Evolutionary conservation across 2,888 invertebrate species (phyloP), one percentile per base, ranked within the genome.

Genomic region (Sphecodes monilicornis): DNA sequence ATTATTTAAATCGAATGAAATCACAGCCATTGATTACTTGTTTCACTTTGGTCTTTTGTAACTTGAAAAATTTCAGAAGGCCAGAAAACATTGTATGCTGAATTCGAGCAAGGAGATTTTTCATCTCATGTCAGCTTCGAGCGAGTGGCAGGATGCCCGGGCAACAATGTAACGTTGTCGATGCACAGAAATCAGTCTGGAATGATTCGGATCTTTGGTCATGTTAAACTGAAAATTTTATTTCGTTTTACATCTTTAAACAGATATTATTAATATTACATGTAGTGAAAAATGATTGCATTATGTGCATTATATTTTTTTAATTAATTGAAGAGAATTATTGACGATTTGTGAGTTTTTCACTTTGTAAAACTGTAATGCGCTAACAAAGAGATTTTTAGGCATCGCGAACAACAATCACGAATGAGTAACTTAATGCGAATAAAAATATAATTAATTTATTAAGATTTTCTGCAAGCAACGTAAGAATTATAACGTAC

Each of bases 61-160:
- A 5, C 29, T 46, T 32, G 13, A 18, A 8, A 64, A 8, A 8
- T 29, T 64, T 8, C 64, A 36, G 10, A 22, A 22, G 32, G 10
- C 4, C 32, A 22, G 36, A 1, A 66, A 22, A 85, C 85, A 85
- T 80, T 85, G 85, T 85, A 80, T 76, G n/a, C 16, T 18, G 26
- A 64, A 72, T 41, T 75, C 41, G 26, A 70, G 18, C 8, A 5
- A 22, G 39, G 4, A 43, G 46, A 29, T 26, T 77, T 60, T 54
- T 29, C 16, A 64, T 74, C 43, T 74, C 16, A 13, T 69, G 54
- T 16, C n/a, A 75, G 46, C 32, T 13, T 43, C 50, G 36, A 72
- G 64, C 41, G 46, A 13, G 57, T 43, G 43, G n/a, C 39, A 70
- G 64, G 46, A 71, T 71, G 29, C 29, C 29, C n/a, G 16, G 32